Evolutionary conservation across 2,888 invertebrate genomes (phyloP), one percentile per base, ranked within the genome.

Genomic region (Mimas tiliae): DNA sequence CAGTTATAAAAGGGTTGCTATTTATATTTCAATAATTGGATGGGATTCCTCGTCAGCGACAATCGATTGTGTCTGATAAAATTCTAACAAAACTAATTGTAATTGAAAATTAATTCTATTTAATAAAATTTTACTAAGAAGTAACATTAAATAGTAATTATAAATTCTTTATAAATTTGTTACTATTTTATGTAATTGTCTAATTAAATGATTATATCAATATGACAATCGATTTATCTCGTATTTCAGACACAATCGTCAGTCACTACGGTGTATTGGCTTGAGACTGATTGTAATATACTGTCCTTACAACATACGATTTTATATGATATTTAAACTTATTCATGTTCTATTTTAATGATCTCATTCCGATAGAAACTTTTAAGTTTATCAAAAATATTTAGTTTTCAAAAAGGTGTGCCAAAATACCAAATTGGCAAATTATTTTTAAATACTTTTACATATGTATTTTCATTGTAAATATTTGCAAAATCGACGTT

Each of bases 211-310:
- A 38, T 12, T 38, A 6, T 12, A 19, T 16, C 58, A 12, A 42
- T 53, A 58, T 58, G 42, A 58, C 7, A 58, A 58, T 42, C 12
- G 42, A 38, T 21, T 19, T 19, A 19, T 50, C 2, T 42, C 1
- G 11, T 58, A 55, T 38, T 34, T 38, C 58, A 58, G 58, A 58
- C 58, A 58, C 58, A 58, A 58, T 58, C 58, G 58, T 58, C 38
- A n/a, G 19, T 58, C 58, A 14, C 38, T 81, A 86, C 83, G 74
- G 85, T 74, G 82, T 86, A 84, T 87, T 87, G 81, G 87, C 87
- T 89, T 86, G 88, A 91, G 91, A 91, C 92, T 92, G 91, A 91
- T 88, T 87, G 86, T 87, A 82, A 83, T 76, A 80, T 82, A 85
- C 83, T 85, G 79, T 85, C 82, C 84, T 84, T 85, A 77, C 83